Conservation (phyloP, 2,888 invertebrate species). For the Saturnia pavonia region DNA sequence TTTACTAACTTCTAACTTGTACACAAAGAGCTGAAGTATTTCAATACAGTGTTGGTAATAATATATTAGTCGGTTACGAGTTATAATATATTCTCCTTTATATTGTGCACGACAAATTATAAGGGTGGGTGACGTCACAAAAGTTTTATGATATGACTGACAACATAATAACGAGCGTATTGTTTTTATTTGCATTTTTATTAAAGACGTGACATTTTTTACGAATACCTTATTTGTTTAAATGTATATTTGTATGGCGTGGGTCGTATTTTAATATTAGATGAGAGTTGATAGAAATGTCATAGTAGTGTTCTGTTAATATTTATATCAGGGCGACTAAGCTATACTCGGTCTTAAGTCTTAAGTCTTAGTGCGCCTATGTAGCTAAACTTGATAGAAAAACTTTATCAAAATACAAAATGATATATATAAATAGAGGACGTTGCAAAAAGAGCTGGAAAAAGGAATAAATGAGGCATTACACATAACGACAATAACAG, state of each 20-base stretch:
- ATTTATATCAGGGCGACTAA: too few relatives aligned
- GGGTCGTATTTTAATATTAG: slow-evolving; percentile 22
- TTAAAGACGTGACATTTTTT: slow-evolving; percentile 42
- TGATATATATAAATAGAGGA: too few relatives aligned
- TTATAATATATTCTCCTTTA: slow-evolving; percentile 14
- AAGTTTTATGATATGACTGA: slow-evolving; percentile 34
- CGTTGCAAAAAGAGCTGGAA: too few relatives aligned
- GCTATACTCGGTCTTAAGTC: too few relatives aligned
- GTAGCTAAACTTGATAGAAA: too few relatives aligned
- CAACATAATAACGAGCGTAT: slow-evolving; percentile 35
- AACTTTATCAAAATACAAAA: too few relatives aligned
- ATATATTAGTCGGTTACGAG: slow-evolving; percentile 20
- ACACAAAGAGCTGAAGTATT: slow-evolving; percentile 11
- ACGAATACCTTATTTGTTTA: slow-evolving; percentile 26
- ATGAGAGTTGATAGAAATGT: not conserved
- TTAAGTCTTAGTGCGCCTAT: too few relatives aligned
- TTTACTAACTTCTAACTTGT: slow-evolving; percentile 17
- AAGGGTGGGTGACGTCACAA: slow-evolving; percentile 38
- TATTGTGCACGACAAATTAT: slow-evolving; percentile 17
- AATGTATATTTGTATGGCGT: slow-evolving; percentile 18
- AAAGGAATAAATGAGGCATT: too few relatives aligned
- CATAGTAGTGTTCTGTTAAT: not conserved
- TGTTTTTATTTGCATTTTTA: slow-evolving; percentile 50
- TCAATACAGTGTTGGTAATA: slow-evolving; percentile 15
- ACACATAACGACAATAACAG: too few relatives aligned